A percentile compares a stretch with the other conserved stretches of the same genome.
These are phyloP conservation scores for Spongia lamella DNA, from an alignment of 37 sponge, comb jelly and placozoan genomes.

Conservation along the genomic window DNA sequence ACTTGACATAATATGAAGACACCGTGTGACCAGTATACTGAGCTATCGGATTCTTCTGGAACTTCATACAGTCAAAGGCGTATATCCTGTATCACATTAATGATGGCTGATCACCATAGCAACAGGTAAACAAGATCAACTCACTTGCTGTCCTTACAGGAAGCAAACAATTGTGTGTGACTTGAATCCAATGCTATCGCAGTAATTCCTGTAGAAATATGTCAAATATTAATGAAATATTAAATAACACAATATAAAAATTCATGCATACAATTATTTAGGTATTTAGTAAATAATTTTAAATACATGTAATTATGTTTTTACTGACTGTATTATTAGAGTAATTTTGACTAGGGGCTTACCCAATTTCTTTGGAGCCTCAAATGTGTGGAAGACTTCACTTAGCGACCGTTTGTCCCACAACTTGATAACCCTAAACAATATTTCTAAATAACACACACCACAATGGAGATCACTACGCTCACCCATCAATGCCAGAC, in stretches of 20 bases:
- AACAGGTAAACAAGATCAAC: not conserved
- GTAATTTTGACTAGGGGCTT: not conserved
- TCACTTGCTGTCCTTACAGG: slow-evolving; percentile 63
- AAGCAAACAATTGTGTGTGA: slow-evolving; percentile 48
- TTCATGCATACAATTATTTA: too few species aligned
- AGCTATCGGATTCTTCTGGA: slow-evolving; percentile 17
- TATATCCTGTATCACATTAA: slow-evolving; percentile 51
- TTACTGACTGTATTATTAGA: not conserved
- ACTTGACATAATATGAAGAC: slow-evolving; percentile 68
- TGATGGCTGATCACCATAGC: too few species aligned
- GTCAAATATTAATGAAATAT: too few species aligned
- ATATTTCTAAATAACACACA: too few species aligned
- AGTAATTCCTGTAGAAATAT: slow-evolving; percentile 48
- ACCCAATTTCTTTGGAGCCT: not conserved
- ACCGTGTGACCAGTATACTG: slow-evolving; percentile 56
- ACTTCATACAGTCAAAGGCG: slow-evolving; percentile 22
- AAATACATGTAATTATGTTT: too few species aligned
- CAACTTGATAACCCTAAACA: slow-evolving; percentile 63
- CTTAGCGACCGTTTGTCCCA: slow-evolving; percentile 55
- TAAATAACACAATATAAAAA: too few species aligned
- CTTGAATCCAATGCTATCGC: slow-evolving; percentile 52
- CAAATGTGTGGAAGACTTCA: not conserved
- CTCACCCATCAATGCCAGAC: slow-evolving; percentile 72
- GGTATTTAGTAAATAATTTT: too few species aligned
- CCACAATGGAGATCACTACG: not conserved